These are phyloP conservation scores for Stegastes partitus DNA, from an alignment of 2,113 vertebrate genomes.

Conservation along the genomic window DNA sequence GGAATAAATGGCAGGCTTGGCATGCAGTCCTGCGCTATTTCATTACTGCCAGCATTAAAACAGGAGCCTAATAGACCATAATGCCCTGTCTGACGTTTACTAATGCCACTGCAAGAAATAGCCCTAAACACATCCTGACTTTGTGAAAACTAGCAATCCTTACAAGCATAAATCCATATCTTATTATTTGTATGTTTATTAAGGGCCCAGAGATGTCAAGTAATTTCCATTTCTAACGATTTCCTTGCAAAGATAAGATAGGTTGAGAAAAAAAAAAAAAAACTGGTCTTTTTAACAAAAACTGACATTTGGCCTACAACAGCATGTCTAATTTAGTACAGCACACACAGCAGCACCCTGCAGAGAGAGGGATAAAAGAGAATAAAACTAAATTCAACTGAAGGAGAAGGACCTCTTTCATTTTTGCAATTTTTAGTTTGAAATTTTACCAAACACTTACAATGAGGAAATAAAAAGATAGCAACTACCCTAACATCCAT, in stretches of 20 bases:
- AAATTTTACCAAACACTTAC: not conserved
- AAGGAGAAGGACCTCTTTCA: conserved; percentile 13
- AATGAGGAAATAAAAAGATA: not conserved
- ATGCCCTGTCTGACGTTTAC: conserved; percentile 27
- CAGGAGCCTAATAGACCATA: conserved; percentile 20
- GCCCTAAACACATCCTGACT: not conserved
- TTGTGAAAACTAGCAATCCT: not conserved
- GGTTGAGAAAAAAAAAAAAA: not conserved
- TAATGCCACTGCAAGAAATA: conserved; percentile 16
- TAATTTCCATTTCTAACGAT: conserved; percentile 5
- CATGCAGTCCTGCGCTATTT: conserved; percentile 10
- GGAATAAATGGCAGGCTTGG: conserved; percentile 9
- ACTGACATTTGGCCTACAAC: not conserved
- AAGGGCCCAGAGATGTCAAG: not conserved
- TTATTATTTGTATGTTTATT: conserved; percentile 9
- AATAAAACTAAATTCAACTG: not conserved
- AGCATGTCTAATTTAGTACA: not conserved
- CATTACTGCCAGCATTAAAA: conserved; percentile 17
- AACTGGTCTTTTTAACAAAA: not conserved
- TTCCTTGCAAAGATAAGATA: not conserved
- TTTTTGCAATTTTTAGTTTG: not conserved
- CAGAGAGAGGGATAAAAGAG: not conserved
- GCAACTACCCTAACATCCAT: not conserved
- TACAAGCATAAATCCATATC: conserved; percentile 8
- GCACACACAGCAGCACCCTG: not conserved